Evolutionary conservation across 1,140 invertebrate genomes (phyloP).

Genomic region (Nomia melanderi): DNA sequence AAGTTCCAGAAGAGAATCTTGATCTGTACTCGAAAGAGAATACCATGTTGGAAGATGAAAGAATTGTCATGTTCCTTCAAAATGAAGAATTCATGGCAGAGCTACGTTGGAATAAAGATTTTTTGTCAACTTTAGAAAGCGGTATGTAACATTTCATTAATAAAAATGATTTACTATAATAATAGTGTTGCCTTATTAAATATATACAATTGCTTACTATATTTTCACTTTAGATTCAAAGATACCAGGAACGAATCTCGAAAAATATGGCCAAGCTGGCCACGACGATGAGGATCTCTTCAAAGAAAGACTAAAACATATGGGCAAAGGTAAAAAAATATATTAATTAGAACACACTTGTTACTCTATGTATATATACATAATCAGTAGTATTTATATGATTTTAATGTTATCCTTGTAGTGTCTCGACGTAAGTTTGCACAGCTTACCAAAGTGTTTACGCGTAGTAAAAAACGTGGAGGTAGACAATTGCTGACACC

Average conservation of each 20-base stretch:
- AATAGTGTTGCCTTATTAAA: not conserved
- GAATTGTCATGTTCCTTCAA: conserved; percentile 93
- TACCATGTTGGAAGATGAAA: conserved; percentile 87
- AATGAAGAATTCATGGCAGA: conserved; percentile 96
- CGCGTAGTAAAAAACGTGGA: conserved; percentile 86
- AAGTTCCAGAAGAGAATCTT: conserved; percentile 63
- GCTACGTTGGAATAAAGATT: conserved; percentile 93
- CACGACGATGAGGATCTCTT: conserved; percentile 90
- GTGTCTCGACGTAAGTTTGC: conserved; percentile 91
- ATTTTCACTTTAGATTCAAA: conserved; percentile 72
- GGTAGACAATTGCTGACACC: conserved; percentile 79
- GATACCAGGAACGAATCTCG: conserved; percentile 65
- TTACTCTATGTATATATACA: conserved; percentile 9
- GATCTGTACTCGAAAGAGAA: conserved; percentile 77
- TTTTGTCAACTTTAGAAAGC: conserved; percentile 91
- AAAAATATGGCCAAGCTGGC: conserved; percentile 68
- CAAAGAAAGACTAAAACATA: conserved; percentile 91
- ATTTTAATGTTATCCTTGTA: conserved; percentile 70
- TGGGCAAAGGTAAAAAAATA: conserved; percentile 88
- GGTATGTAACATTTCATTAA: conserved; percentile 79
- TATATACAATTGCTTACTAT: not conserved
- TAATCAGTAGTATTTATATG: conserved; percentile 41
- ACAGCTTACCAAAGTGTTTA: conserved; percentile 89
- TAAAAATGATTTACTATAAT: not conserved
- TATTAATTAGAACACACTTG: not conserved